phyloP scores from a whole-genome alignment of 2,888 invertebrate species.

The Ellobium chinense region DNA sequence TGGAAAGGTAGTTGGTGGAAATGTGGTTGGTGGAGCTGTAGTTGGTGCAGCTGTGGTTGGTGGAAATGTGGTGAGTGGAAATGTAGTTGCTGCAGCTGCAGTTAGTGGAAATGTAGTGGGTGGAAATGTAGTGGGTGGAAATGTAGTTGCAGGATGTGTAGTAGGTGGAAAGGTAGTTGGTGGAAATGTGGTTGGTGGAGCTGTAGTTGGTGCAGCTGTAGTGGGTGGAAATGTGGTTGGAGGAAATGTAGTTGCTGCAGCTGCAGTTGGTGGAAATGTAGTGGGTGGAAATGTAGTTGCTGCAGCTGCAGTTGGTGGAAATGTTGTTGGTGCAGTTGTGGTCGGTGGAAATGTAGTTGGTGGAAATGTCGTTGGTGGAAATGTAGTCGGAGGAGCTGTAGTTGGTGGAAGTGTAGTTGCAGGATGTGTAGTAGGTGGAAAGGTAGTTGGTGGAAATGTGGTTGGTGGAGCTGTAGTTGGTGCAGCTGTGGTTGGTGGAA shows the following conservation, averaged over 20 bases:
- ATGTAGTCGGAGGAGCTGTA: conserved; percentile 19
- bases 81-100: background rate
- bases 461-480: conserved; percentile 26
- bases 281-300: background rate
- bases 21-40: background rate
- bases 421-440: background rate
- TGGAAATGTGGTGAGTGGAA: background rate
- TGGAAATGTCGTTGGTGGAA: conserved; percentile 13
- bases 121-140: background rate
- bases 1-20: too few relatives aligned
- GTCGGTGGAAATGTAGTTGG: background rate
- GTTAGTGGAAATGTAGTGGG: background rate
- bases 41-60: background rate
- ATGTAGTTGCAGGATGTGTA: background rate
- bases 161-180: background rate
- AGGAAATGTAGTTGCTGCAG: background rate
- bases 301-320: background rate
- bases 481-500: background rate
- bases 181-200: background rate
- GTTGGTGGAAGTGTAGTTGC: conserved; percentile 15
- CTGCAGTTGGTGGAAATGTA: background rate
- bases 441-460: conserved; percentile 22
- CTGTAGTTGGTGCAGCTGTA: background rate
- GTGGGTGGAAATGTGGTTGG: background rate
- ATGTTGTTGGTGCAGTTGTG: conserved; percentile 2